Base-by-base conservation (phyloP, 2,797 vertebrate species). In the Aeoliscus strigatus region DNA sequence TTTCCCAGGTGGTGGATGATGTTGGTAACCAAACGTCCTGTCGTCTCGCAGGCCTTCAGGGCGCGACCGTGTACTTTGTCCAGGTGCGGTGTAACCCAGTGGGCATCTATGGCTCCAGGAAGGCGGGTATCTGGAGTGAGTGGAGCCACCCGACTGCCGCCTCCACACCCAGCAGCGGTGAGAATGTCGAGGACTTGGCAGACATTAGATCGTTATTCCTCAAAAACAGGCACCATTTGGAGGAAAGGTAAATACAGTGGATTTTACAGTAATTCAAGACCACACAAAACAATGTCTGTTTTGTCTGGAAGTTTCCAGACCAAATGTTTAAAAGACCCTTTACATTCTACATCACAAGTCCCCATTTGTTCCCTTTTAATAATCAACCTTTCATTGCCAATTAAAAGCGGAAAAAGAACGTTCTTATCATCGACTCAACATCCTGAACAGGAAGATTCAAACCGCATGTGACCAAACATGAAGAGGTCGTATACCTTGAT, bases 1-100 rank as follows among this genome's bases (percentile, higher is more conserved):
- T 57, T 39, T 37, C 8, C 26, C 79, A 97, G 94, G 87, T 96
- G 10, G 91, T 96, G 65, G 92, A 94, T 0, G 90, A 96, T 0
- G 86, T 93, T 10, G 92, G 93, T 29, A 97, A 97, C 79, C 93
- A 96, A 80, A 97, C 93, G 0, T 93, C 90, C 0, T 97, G 94
- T 29, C 91, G 93, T 14, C 85, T 97, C 38, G 94, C 92, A 0
- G 93, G 94, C 13, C 88, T 97, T 36, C 88, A 85, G 5, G 85
- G 92, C 0, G 90, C 92, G 27, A 94, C 92, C 0, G 91, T 97
- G 6, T 96, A 96, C 66, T 97, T 96, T 14, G 92, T 97, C 60
- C 93, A 96, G 74, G 91, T 97, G 47, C 91, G 94, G 23, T 96
- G 94, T 24, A 96, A 93, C 4, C 94, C 94, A 0, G 93, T 94